These are phyloP conservation scores for Dryadula phaetusa DNA, from an alignment of 2,888 invertebrate genomes.

Conservation along the genomic window DNA sequence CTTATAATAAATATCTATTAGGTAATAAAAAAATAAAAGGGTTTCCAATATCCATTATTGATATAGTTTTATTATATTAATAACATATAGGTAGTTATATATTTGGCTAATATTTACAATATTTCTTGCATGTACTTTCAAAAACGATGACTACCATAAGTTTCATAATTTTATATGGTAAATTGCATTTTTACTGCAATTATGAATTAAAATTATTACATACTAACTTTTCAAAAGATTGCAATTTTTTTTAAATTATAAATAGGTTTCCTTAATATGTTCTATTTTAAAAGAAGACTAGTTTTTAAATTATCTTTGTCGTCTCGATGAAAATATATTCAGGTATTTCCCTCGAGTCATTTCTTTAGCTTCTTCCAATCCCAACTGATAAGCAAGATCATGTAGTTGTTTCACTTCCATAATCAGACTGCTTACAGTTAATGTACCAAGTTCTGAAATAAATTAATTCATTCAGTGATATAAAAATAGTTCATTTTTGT, in stretches of 20 bases:
- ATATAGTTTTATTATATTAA: constrained; percentile 12
- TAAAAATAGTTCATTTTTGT: no score
- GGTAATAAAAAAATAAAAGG: constrained; percentile 25
- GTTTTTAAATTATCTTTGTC: constrained; percentile 58
- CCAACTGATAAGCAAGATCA: constrained; percentile 96
- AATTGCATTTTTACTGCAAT: no score
- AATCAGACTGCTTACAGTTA: constrained; percentile 93
- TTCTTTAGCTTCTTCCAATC: constrained; percentile 97
- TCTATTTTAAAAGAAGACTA: background rate
- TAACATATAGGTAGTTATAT: background rate
- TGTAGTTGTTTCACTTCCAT: constrained; percentile 97
- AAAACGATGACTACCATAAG: no score
- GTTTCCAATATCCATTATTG: background rate
- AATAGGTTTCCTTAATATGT: background rate
- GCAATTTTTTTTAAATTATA: no score
- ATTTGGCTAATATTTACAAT: constrained; percentile 24
- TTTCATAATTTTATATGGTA: no score
- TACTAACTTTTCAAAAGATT: no score
- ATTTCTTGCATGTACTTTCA: background rate
- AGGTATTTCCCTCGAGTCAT: constrained; percentile 98
- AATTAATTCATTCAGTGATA: background rate
- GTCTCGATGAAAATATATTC: constrained; percentile 88
- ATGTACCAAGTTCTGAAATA: constrained; percentile 87
- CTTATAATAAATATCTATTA: constrained; percentile 18
- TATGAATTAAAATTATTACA: no score